Base-by-base conservation (phyloP, 2,113 vertebrate genomes). In the Esox niger region DNA sequence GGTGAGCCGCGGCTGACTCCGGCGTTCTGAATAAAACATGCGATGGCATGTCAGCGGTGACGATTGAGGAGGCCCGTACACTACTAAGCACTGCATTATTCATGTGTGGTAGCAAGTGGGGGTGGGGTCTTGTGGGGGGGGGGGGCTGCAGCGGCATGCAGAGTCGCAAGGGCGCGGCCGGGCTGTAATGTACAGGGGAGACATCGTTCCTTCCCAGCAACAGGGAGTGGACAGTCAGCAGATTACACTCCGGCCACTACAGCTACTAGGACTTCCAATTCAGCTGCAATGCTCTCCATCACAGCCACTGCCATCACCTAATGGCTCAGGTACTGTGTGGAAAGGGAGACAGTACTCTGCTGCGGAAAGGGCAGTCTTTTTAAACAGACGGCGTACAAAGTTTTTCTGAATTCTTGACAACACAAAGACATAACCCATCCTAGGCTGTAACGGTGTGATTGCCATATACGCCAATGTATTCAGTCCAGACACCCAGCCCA, bases 61-160 rank as follows among this genome's bases (percentile, higher is more conserved):
- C 74, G 64, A 72, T 85, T 27, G 79, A 78, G 78, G 74, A 85
- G 71, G 78, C 52, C n/a, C n/a, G n/a, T n/a, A 47, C 52, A n/a
- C 33, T 91, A n/a, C n/a, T n/a, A n/a, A n/a, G 82, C 86, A 91
- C 52, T 91, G 82, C 85, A 91, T 90, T 88, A 92, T 91, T 89
- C 81, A 92, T 89, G 74, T 20, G 0, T 33, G 66, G 73, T 38
- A 71, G 80, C 62, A 66, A 69, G 73, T 29, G 31, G 69, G 68
- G 68, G 67, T 68, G 81, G 57, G 70, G 70, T 65, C 56, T 3
- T 43, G 73, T 2, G 49, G 2, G 26, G 54, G 46, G 11, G 49
- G 13, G 27, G 26, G 3, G 62, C 58, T 76, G 65, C 75, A 32
- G 67, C 65, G 68, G 62, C 52, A 74, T 59, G 66, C 47, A 78